phyloP scores from a whole-genome alignment of 2,888 invertebrate species.

The Eubasilissa splendida region DNA sequence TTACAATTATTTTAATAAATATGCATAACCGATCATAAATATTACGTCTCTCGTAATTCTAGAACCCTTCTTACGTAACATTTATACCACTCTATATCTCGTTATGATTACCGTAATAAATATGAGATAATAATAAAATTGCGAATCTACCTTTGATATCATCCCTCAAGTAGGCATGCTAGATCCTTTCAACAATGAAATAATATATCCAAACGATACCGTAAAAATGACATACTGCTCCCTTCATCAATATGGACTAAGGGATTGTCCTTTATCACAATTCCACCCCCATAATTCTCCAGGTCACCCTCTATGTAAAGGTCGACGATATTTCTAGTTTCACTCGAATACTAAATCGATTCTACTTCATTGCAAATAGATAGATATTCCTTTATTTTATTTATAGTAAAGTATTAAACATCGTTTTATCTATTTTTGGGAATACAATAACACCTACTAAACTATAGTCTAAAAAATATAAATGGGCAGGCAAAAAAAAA shows the following conservation, averaged over 20 bases:
- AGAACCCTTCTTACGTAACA: constrained; percentile 21
- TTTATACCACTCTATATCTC: constrained; percentile 19
- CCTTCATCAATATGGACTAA: constrained; percentile 47
- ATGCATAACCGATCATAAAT: no score
- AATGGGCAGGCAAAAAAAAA: no score
- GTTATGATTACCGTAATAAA: constrained; percentile 34
- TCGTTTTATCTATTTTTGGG: no score
- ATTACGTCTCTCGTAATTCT: not conserved
- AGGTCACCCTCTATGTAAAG: constrained; percentile 23
- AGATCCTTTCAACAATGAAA: constrained; percentile 53
- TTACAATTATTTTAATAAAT: no score
- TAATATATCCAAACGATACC: constrained; percentile 52
- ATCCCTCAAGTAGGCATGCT: constrained; percentile 39
- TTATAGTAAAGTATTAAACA: no score
- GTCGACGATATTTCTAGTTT: constrained; percentile 10
- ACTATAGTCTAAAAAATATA: no score
- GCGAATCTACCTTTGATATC: constrained; percentile 29
- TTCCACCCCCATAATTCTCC: constrained; percentile 31
- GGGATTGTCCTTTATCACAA: constrained; percentile 35
- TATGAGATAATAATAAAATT: constrained; percentile 43
- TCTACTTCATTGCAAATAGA: not conserved
- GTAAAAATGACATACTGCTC: constrained; percentile 55
- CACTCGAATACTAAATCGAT: constrained; percentile 25
- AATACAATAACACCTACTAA: no score
- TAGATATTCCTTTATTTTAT: constrained; percentile 18